Base-by-base conservation (phyloP, 23 tunicate genomes). In the Styela plicata region DNA sequence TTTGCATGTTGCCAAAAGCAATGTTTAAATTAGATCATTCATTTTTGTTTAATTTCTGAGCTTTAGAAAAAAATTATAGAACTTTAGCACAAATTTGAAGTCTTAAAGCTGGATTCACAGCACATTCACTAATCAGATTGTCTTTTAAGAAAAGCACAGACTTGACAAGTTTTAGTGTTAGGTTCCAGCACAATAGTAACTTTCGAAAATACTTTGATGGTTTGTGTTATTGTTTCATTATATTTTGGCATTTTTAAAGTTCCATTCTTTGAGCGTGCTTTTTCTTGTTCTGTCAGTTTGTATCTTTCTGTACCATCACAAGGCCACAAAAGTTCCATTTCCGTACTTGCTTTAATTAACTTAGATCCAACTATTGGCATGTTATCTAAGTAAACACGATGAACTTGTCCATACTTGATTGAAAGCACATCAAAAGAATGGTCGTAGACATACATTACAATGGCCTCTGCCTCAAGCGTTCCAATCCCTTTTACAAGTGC, bases 401-500 rank as follows among this genome's bases (percentile, higher is more conserved):
- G 44, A n/a, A 82, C 68, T 19, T 86, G 84, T 30, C 97, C 97
- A 71, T 82, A 91, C 33, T 82, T 83, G 34, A 85, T 74, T 2
- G 97, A 85, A 7, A 91, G 76, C 20, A 91, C 82, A 66, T 91
- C 97, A 2, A 91, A 25, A 65, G 86, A 68, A 10, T 77, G 87
- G 37, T 86, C 85, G 44, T 85, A 67, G 0, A 91, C 90, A 66
- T 91, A 74, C 87, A 91, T 82, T 7, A 91, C 90, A 83, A 91
- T 79, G 23, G 84, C 97, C 2, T 71, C 69, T 52, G 85, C 67
- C 63, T 85, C 87, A 27, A 91, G 70, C 0, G 82, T 74, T 2
- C 97, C 97, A 63, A 79, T 76, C 33, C 80, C 86, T 61, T 86
- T 29, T 5, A 85, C 20, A 76, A 64, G 63, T 63, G 69, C 63